Percentiles rank a stretch among this genome's conserved stretches.
phyloP scores from a whole-genome alignment of 2,797 vertebrate genomes.

The Eutrigla gurnardus region DNA sequence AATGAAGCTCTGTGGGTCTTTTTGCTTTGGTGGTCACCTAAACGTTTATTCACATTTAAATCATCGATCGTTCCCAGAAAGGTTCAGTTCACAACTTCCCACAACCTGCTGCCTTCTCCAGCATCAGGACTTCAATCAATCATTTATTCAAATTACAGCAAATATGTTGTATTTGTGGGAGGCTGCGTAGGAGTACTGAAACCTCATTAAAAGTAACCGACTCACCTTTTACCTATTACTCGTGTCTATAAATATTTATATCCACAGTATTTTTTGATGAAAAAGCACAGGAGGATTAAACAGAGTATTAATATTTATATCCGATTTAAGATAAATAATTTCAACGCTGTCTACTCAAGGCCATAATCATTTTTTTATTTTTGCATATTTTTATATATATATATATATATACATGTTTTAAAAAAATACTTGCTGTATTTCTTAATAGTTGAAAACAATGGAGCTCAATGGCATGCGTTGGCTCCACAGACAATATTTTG shows the following conservation, averaged over 20 bases:
- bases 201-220: background rate
- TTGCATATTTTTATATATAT: too few species aligned
- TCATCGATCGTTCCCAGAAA: background rate
- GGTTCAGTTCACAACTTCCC: background rate
- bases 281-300: background rate
- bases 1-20: background rate
- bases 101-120: background rate
- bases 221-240: slow-evolving; percentile 1
- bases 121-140: background rate
- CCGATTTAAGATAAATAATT: background rate
- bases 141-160: background rate
- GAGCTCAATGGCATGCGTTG: too few species aligned
- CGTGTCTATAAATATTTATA: background rate
- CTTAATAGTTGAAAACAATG: too few species aligned
- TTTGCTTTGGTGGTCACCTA: background rate
- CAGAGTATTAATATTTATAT: slow-evolving; percentile 4
- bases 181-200: background rate
- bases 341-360: background rate
- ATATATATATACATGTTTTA: too few species aligned
- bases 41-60: background rate
- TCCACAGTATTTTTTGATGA: slow-evolving; percentile 12
- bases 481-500: too few species aligned
- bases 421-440: too few species aligned
- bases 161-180: background rate
- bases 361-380: too few species aligned